Conservation (phyloP, 2,888 invertebrate species). For the Endotricha flammealis region DNA sequence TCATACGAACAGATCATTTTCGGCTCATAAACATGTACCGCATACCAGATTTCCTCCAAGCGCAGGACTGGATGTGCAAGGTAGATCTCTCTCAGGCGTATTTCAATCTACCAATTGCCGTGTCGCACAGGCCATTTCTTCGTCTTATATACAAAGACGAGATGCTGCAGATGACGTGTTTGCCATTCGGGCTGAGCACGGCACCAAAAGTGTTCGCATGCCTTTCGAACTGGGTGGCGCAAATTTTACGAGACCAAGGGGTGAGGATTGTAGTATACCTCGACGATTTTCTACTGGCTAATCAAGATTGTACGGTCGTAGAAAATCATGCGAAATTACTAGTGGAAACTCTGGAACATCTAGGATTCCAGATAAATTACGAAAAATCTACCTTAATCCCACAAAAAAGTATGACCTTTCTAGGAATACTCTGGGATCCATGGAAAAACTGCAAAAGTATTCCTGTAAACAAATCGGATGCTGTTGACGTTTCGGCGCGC, state of each 20-base stretch:
- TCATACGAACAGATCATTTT: constrained; percentile 9
- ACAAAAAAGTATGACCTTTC: constrained; percentile 7
- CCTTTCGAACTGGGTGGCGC: constrained; percentile 19
- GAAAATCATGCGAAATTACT: too few species aligned
- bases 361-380: constrained; percentile 17
- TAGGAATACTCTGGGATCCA: constrained; percentile 18
- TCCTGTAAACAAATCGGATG: background rate
- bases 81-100: constrained; percentile 23
- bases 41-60: constrained; percentile 12
- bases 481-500: too few species aligned
- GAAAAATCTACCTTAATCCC: constrained; percentile 7
- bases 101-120: constrained; percentile 15
- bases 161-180: constrained; percentile 15
- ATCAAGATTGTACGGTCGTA: background rate
- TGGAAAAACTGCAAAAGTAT: constrained; percentile 5
- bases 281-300: constrained; percentile 16
- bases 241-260: constrained; percentile 9
- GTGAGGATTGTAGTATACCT: constrained; percentile 8
- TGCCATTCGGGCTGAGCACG: constrained; percentile 19
- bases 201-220: constrained; percentile 17
- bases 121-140: constrained; percentile 19
- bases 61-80: constrained; percentile 17
- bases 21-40: constrained; percentile 13
- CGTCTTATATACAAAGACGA: constrained; percentile 12
- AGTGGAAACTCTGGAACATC: background rate